phyloP scores from a whole-genome alignment of 2,888 invertebrate genomes.

The Epirrhoe tristata region DNA sequence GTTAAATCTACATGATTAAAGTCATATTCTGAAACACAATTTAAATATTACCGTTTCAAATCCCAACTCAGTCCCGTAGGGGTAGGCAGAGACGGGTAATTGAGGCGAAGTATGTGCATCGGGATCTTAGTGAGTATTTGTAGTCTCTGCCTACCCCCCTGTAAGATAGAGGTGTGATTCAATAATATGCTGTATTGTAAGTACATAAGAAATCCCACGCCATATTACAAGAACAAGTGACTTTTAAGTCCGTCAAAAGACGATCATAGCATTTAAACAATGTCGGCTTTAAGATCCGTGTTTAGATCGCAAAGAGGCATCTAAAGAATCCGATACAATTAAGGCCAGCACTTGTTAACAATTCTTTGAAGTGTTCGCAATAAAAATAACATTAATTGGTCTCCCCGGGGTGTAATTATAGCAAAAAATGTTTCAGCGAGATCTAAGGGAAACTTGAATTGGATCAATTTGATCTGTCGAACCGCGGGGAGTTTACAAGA shows the following conservation, averaged over 20 bases:
- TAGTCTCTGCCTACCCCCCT: no score
- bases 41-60: background rate
- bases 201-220: background rate
- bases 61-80: no score
- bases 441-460: conserved; percentile 18
- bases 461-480: conserved; percentile 14
- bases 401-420: conserved; percentile 53
- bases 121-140: no score
- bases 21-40: background rate
- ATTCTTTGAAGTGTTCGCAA: conserved; percentile 49
- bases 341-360: conserved; percentile 15
- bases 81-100: no score
- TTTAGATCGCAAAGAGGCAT: conserved; percentile 3
- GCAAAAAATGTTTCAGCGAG: conserved; percentile 5
- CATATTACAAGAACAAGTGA: background rate
- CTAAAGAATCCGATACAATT: conserved; percentile 29
- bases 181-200: no score
- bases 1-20: background rate
- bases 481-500: background rate
- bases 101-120: no score
- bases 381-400: conserved; percentile 46
- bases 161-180: no score
- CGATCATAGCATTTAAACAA: background rate
- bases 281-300: background rate
- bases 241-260: background rate